phyloP scores from a whole-genome alignment of 2,113 vertebrate genomes.

The Raja brachyura region DNA sequence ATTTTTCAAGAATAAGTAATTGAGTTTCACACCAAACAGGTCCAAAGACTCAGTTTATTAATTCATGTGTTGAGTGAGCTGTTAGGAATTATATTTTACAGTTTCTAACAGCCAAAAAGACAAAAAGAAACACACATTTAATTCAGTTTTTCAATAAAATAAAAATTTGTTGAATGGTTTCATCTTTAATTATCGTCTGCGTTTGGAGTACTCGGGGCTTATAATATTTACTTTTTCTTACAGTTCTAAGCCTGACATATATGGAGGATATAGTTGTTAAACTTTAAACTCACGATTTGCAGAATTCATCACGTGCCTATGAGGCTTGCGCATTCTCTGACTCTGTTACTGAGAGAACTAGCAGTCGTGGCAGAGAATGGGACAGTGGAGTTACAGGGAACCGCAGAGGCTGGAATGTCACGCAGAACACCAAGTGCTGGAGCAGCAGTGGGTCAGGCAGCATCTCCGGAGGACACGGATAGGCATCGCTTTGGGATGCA shows the following conservation, averaged over 20 bases:
- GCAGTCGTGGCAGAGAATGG: no score
- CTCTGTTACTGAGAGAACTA: not conserved
- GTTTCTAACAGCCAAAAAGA: not conserved
- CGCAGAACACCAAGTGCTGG: no score
- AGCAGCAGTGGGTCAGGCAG: no score
- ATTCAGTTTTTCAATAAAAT: not conserved
- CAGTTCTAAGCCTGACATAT: not conserved
- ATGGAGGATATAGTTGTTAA: not conserved
- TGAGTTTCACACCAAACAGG: not conserved
- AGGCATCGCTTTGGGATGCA: no score
- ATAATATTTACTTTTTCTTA: not conserved
- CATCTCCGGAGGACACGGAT: no score
- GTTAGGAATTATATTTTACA: not conserved
- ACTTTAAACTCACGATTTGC: not conserved
- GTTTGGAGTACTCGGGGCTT: not conserved
- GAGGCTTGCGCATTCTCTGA: not conserved
- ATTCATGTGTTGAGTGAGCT: not conserved
- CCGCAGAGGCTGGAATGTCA: no score
- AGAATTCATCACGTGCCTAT: not conserved
- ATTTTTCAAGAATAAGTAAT: not conserved
- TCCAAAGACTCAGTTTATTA: not conserved
- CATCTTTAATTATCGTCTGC: not conserved
- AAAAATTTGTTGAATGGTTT: not conserved
- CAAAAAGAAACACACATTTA: not conserved
- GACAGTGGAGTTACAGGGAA: no score